Conservation (phyloP, 2,797 vertebrate species). For the Phrynocephalus guinanensis region DNA sequence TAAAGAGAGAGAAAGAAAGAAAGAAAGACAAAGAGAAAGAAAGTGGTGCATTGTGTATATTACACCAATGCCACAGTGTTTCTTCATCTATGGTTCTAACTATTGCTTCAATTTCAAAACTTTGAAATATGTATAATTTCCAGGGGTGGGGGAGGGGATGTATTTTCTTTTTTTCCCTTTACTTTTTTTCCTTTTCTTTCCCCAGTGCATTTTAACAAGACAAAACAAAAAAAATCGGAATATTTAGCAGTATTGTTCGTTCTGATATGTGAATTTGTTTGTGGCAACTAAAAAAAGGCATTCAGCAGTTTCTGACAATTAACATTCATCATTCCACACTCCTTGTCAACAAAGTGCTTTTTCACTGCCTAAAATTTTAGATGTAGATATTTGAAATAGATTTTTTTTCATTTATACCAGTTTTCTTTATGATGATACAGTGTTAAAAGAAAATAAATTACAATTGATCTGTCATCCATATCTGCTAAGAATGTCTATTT, state of each 20-base stretch:
- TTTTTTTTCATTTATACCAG: slow-evolving; percentile 88
- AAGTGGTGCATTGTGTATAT: slow-evolving; percentile 92
- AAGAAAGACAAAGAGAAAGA: slow-evolving; percentile 74
- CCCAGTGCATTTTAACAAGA: slow-evolving; percentile 81
- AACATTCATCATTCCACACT: slow-evolving; percentile 87
- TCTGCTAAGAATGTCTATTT: slow-evolving; percentile 89
- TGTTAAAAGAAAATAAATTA: slow-evolving; percentile 90
- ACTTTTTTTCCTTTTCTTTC: slow-evolving; percentile 78
- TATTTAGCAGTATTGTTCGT: slow-evolving; percentile 90
- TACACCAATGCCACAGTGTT: slow-evolving; percentile 90
- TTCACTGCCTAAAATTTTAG: slow-evolving; percentile 98
- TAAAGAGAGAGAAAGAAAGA: slow-evolving; percentile 71
- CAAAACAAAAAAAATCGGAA: slow-evolving; percentile 74
- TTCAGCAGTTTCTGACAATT: slow-evolving; percentile 86
- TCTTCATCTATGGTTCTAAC: slow-evolving; percentile 88
- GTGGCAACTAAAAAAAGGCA: slow-evolving; percentile 87
- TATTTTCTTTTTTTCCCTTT: not conserved
- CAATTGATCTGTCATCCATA: slow-evolving; percentile 90
- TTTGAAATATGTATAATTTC: slow-evolving; percentile 86
- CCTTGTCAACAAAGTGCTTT: slow-evolving; percentile 93
- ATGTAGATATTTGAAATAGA: slow-evolving; percentile 95
- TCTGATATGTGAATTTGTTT: slow-evolving; percentile 89
- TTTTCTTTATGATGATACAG: slow-evolving; percentile 89
- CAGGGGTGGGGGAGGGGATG: slow-evolving; percentile 45
- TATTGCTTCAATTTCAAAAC: slow-evolving; percentile 85